Evolutionary conservation across 2,113 vertebrate genomes (phyloP).

Genomic region (Pedionomus torquatus): DNA sequence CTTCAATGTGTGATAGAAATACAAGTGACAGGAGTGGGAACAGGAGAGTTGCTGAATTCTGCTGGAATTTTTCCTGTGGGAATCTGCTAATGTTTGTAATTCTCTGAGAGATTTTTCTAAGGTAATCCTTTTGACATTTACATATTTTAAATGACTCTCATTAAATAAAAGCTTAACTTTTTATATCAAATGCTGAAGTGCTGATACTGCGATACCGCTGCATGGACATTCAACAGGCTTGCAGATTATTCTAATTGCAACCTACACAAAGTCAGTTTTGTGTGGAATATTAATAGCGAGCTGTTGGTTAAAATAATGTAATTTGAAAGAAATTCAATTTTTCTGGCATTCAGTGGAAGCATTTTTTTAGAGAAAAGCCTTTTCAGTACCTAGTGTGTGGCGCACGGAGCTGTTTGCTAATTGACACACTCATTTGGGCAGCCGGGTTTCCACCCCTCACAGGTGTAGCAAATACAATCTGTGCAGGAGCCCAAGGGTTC

Average conservation of each 20-base stretch:
- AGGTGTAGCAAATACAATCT: accelerated
- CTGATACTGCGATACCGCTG: constrained; percentile 2
- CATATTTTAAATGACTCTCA: constrained; percentile 57
- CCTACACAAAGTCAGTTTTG: background rate
- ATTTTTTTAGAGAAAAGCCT: background rate
- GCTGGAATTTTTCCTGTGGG: constrained; percentile 71
- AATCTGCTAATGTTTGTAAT: constrained; percentile 67
- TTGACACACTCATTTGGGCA: background rate
- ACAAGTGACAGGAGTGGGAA: constrained; percentile 70
- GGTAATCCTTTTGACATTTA: constrained; percentile 67
- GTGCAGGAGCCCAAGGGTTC: background rate
- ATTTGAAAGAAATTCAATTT: background rate
- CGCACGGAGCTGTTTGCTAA: background rate
- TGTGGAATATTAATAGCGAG: background rate
- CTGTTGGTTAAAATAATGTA: background rate
- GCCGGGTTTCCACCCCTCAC: background rate
- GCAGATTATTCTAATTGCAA: constrained; percentile 34
- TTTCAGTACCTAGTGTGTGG: background rate
- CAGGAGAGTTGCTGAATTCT: constrained; percentile 64
- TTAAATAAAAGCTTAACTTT: constrained; percentile 52
- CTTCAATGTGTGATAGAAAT: constrained; percentile 70
- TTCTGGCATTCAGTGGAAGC: background rate
- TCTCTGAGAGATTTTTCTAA: constrained; percentile 54
- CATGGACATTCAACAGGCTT: background rate
- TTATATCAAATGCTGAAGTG: constrained; percentile 22